Conservation (phyloP, 2,888 invertebrate genomes). For the Copidosoma aretas region DNA sequence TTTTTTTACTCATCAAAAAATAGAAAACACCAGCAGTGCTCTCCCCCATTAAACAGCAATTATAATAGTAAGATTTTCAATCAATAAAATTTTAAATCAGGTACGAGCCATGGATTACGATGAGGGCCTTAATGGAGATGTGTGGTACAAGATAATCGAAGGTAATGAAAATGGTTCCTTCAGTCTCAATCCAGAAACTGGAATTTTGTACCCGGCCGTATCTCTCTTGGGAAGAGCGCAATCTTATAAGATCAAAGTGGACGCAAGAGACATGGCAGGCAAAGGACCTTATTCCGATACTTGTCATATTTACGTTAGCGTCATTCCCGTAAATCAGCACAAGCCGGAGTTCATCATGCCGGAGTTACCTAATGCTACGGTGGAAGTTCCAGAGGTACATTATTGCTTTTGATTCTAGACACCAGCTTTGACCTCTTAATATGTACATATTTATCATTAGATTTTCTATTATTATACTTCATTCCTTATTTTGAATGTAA, state of each 20-base stretch:
- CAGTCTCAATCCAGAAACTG: slow-evolving; percentile 75
- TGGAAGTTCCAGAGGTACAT: slow-evolving; percentile 81
- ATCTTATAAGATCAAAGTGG: slow-evolving; percentile 70
- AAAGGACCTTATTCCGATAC: slow-evolving; percentile 71
- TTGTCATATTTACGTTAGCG: slow-evolving; percentile 77
- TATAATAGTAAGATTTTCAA: too few species aligned
- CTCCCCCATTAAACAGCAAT: too few species aligned
- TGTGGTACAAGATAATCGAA: slow-evolving; percentile 75
- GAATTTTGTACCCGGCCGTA: slow-evolving; percentile 81
- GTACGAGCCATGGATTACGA: slow-evolving; percentile 84
- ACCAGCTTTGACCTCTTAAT: too few species aligned
- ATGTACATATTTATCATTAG: too few species aligned
- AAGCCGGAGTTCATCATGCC: slow-evolving; percentile 83
- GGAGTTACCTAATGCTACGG: slow-evolving; percentile 74
- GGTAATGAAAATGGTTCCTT: slow-evolving; percentile 77
- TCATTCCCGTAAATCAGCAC: slow-evolving; percentile 81
- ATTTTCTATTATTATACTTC: too few species aligned
- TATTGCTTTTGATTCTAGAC: too few species aligned
- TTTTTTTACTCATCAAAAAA: too few species aligned
- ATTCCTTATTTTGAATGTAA: too few species aligned
- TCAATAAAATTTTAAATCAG: slow-evolving; percentile 39
- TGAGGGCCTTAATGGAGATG: slow-evolving; percentile 77
- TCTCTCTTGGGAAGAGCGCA: slow-evolving; percentile 72
- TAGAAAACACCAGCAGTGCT: too few species aligned
- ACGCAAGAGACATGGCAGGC: slow-evolving; percentile 79